Evolutionary conservation across 2,113 vertebrate species (phyloP).

Genomic region (Piprites chloris): DNA sequence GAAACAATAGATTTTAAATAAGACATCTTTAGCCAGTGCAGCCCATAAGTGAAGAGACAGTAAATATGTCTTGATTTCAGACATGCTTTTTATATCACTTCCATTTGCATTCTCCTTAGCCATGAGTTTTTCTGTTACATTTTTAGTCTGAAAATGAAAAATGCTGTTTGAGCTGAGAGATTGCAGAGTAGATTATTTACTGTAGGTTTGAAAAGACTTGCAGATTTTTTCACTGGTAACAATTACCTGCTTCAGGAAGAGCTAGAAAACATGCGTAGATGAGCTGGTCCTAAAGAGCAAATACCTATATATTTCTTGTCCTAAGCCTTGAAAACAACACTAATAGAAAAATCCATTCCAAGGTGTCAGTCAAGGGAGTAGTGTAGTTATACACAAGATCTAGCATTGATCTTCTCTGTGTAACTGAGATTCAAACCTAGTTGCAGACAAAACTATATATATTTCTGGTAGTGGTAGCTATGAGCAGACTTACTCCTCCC

Average conservation of each 20-base stretch:
- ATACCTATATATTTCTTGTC: neutral
- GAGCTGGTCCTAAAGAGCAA: neutral
- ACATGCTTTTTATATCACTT: neutral
- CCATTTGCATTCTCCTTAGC: neutral
- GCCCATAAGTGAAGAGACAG: neutral
- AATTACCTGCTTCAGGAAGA: neutral
- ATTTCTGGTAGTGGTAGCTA: neutral
- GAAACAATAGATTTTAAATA: neutral
- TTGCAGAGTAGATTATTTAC: neutral
- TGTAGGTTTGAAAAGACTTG: neutral
- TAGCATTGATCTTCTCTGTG: neutral
- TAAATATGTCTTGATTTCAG: neutral
- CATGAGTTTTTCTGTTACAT: neutral
- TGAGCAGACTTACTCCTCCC: neutral
- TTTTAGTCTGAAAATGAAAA: slow-evolving; percentile 3
- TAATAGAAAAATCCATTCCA: neutral
- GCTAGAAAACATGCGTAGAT: neutral
- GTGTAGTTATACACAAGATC: neutral
- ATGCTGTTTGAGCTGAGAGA: neutral
- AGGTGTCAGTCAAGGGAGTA: neutral
- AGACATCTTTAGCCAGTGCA: neutral
- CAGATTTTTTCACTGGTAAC: neutral
- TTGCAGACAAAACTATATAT: neutral
- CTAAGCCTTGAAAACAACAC: neutral
- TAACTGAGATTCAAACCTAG: neutral